Conservation (phyloP, 1,140 invertebrate genomes). For the Neuroterus valhalla region DNA sequence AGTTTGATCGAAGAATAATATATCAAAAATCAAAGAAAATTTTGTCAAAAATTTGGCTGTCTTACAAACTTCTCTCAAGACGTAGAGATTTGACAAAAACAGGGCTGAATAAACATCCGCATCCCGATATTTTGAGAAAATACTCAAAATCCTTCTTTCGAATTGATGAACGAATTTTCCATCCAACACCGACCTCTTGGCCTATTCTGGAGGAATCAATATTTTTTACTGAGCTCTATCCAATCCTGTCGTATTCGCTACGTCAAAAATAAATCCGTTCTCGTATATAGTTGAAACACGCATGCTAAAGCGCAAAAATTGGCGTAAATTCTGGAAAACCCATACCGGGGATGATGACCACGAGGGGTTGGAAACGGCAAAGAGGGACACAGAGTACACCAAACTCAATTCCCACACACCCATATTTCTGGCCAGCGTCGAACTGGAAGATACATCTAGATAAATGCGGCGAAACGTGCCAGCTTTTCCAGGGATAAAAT, state of each 20-base stretch:
- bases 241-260: background rate
- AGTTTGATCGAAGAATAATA: no score
- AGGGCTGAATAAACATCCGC: no score
- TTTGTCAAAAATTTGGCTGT: no score
- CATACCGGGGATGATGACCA: background rate
- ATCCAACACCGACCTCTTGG: slow-evolving; percentile 7
- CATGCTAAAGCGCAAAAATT: background rate
- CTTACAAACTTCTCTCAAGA: no score
- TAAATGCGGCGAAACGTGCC: slow-evolving; percentile 45
- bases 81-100: no score
- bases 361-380: background rate
- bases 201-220: slow-evolving; percentile 4
- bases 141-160: no score
- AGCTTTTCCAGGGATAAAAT: slow-evolving; percentile 35
- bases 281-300: background rate
- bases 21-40: no score
- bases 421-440: slow-evolving; percentile 59
- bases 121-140: no score
- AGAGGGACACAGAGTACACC: slow-evolving; percentile 11
- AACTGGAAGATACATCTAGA: slow-evolving; percentile 66
- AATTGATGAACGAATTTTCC: background rate
- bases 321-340: background rate
- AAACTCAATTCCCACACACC: slow-evolving; percentile 58
- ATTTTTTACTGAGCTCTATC: slow-evolving; percentile 11
- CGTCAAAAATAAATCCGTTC: background rate